Base-by-base conservation (phyloP, 2,888 invertebrate species). In the Nowickia ferox region DNA sequence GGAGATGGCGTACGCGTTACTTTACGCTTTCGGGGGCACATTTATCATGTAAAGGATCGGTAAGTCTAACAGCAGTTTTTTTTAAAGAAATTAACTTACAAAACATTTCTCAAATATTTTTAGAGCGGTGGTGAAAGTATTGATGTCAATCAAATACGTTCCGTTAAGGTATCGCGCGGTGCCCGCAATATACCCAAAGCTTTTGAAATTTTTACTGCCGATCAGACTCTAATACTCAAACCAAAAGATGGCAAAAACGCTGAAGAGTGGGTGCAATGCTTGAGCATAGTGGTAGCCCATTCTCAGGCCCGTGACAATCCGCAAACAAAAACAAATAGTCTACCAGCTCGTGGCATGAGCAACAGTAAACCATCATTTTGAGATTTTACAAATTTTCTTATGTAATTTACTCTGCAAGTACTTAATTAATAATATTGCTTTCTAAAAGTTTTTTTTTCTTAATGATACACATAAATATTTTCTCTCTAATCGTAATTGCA, bases 171-270 rank as follows among this genome's bases (percentile, higher is more conserved):
- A 13, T 96, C 98, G 0, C 94, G 97, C 69, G 97, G 97, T 75
- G 97, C 97, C 11, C 94, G 98, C 75, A 97, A 97, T 93, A 97
- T 98, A 89, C 98, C 98, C 30, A 98, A 97, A 92, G 98, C 98
- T 1, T 98, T 98, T 94, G 98, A 98, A 94, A 98, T 98, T 89
- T 98, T 98, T 94, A 98, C 98, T 0, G 96, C 96, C 74, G 97
- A 98, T 93, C 97, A 97, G 93, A 97, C 97, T 11, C 95, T 98
- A 88, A 97, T 98, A 90, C 95, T 98, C 88, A 98, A 98, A 93
- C 98, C 98, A 9, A 97, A 97, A 93, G 97, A 98, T 92, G 97
- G 97, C 61, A 97, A 97, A 93, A 97, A 98, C 92, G 98, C 98
- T 1, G 98, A 98, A 93, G 97, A 98, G 92, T 98, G 98, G 98